Conservation (phyloP, 2,113 vertebrate genomes). For the Pavo muticus region DNA sequence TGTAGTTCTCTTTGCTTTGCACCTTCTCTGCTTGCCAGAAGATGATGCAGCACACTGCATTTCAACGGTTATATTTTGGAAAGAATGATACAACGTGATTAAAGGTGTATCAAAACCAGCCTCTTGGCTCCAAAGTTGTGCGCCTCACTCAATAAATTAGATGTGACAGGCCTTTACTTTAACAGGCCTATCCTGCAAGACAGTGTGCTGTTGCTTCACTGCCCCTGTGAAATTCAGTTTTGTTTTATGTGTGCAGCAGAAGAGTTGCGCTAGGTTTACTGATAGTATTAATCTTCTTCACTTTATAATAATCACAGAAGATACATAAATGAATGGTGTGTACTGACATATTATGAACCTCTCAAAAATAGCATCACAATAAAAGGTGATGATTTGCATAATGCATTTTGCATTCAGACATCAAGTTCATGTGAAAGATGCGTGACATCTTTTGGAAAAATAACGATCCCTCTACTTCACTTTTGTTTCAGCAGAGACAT, state of each 20-base stretch:
- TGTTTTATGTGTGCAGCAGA: neutral
- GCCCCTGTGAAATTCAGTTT: neutral
- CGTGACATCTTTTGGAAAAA: neutral
- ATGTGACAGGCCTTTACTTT: constrained; percentile 19
- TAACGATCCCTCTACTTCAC: neutral
- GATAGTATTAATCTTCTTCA: neutral
- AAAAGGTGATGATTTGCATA: neutral
- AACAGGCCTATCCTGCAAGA: neutral
- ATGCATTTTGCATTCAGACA: neutral
- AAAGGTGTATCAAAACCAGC: neutral
- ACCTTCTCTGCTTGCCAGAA: neutral
- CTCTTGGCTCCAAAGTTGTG: neutral
- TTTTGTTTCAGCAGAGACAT: neutral
- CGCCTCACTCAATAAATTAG: constrained; percentile 10
- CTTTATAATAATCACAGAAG: neutral
- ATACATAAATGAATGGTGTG: neutral
- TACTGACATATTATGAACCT: neutral
- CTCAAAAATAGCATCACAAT: neutral
- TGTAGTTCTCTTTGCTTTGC: neutral
- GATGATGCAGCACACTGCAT: neutral
- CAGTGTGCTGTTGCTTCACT: neutral
- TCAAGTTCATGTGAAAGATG: neutral
- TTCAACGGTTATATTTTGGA: neutral
- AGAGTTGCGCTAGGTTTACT: neutral
- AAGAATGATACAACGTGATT: neutral